A percentile compares a stretch with the other conserved stretches of the same genome.
Evolutionary conservation across 2,113 vertebrate species (phyloP).

Genomic region (Xyrauchen texanus): DNA sequence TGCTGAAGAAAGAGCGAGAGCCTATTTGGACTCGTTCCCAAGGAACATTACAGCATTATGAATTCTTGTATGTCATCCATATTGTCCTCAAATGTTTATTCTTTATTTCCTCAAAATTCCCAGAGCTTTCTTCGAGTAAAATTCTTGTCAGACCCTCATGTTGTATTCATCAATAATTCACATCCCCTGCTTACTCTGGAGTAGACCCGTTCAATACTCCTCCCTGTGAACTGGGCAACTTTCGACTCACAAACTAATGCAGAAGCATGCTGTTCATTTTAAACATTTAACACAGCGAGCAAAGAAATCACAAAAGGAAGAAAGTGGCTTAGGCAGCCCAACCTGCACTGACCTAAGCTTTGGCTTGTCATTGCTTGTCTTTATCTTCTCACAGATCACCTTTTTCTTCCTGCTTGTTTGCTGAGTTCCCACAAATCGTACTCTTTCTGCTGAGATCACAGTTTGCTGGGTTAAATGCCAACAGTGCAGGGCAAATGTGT

Average conservation of each 20-base stretch:
- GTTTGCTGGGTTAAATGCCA: no score
- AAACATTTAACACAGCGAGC: background rate
- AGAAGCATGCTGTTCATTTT: background rate
- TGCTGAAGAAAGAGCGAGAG: no score
- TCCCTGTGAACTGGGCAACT: background rate
- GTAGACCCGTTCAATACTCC: background rate
- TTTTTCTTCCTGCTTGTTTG: background rate
- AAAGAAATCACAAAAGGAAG: background rate
- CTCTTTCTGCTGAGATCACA: no score
- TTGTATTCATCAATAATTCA: conserved; percentile 42
- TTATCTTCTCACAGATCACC: background rate
- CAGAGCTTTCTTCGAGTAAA: background rate
- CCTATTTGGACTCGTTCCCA: conserved; percentile 3
- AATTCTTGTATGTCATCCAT: background rate
- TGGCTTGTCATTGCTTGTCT: background rate
- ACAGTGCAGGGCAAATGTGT: no score
- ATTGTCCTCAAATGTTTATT: conserved; percentile 12
- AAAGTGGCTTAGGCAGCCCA: background rate
- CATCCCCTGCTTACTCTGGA: background rate
- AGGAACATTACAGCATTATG: background rate
- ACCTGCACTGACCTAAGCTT: background rate
- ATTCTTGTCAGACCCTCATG: conserved; percentile 1
- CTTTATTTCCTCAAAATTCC: background rate
- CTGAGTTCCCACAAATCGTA: background rate
- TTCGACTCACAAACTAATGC: background rate